Conservation (phyloP, 1,140 invertebrate genomes). For the Phortica variegata region DNA sequence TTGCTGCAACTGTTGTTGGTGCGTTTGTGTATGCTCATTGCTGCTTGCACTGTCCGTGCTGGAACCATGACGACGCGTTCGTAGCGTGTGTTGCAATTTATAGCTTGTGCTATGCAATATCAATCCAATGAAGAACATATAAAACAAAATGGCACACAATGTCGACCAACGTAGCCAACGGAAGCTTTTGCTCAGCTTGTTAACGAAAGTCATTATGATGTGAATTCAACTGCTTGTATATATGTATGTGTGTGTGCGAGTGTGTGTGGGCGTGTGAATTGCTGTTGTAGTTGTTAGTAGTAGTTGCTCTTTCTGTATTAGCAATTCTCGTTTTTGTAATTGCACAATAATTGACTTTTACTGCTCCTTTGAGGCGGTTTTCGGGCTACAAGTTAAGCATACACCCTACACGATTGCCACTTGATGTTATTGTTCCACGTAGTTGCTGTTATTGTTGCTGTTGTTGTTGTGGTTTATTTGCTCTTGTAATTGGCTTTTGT, state of each 20-base stretch:
- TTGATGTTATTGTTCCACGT: too few species aligned
- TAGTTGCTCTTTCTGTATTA: constrained; percentile 1
- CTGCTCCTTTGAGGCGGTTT: constrained; percentile 12
- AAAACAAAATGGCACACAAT: constrained; percentile 55
- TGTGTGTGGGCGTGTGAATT: neutral
- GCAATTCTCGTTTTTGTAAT: constrained; percentile 36
- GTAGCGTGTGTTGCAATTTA: constrained; percentile 37
- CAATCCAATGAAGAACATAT: constrained; percentile 56
- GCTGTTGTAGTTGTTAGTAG: constrained; percentile 2
- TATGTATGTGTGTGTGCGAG: neutral
- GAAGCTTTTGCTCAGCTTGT: constrained; percentile 56
- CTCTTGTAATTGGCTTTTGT: too few species aligned
- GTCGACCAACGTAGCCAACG: constrained; percentile 55
- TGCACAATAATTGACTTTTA: constrained; percentile 54
- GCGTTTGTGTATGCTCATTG: constrained; percentile 27
- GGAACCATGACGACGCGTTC: too few species aligned
- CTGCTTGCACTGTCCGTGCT: too few species aligned
- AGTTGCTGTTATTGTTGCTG: too few species aligned
- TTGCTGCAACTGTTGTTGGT: constrained; percentile 16
- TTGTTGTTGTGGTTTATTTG: too few species aligned
- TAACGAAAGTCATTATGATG: constrained; percentile 48
- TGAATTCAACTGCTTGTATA: neutral
- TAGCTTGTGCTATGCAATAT: constrained; percentile 53
- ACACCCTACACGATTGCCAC: too few species aligned
- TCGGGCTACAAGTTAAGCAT: too few species aligned